Evolutionary conservation across 2,888 invertebrate genomes (phyloP), one percentile per base, ranked within the genome.

Genomic region (Coleophora deauratella): DNA sequence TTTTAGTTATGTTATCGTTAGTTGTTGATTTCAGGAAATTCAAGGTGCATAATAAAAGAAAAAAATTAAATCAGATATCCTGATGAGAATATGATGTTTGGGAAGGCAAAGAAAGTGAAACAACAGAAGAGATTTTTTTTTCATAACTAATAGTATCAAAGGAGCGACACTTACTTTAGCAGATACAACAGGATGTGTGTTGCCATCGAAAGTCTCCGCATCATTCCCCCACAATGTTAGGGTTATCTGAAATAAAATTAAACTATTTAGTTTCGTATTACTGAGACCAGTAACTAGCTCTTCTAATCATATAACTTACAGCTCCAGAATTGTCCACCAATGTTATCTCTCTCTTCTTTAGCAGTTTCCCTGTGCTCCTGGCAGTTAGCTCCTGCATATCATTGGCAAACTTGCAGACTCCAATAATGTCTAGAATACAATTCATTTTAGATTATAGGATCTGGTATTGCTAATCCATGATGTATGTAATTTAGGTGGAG

Each of bases 171-270:
- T 51, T 62, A 84, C 84, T 86, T 98, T 98, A 1, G 95, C 87
- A 12, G 95, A 92, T 28, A 99, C 66, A 0, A 99, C 92, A 1
- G 97, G 96, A 61, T 93, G 90, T 4, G 87, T 81, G 39, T 86
- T 85, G 0, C 90, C 92, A 57, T 93, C 91, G 68, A 98, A 98
- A 43, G 89, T 90, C 61, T 94, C 93, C 0, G 98, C 98, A 63
- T 95, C 92, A 28, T 85, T 87, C 2, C 95, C 97, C 99, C 99
- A 99, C 1, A 99, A 72, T 0, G 98, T 97, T 3, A 98, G 66
- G n/a, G 78, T 79, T 14, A 95, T 86, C 92, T 92, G 21, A 69
- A 72, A 34, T 27, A 38, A 40, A 21, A 40, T 37, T 47, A 14
- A 47, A 12, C 3, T 21, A 21, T 21, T 21, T 21, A 21, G 21